Evolutionary conservation across 35 echinoderm and acorn worm genomes (phyloP).

Genomic region (Heliocidaris erythrogramma): DNA sequence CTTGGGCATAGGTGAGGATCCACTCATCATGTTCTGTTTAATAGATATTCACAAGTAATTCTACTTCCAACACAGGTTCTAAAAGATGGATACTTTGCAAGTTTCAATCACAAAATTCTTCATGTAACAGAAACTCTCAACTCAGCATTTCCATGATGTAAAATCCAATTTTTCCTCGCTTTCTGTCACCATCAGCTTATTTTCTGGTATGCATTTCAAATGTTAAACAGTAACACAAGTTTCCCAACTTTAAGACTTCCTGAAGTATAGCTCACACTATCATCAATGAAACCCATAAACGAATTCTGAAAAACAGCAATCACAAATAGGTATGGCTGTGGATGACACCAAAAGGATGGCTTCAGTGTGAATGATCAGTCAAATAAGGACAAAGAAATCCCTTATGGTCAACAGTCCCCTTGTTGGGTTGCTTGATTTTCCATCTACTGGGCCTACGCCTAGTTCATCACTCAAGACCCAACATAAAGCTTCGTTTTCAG

Average conservation of each 20-base stretch:
- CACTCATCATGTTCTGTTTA: background rate
- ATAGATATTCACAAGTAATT: background rate
- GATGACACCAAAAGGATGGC: background rate
- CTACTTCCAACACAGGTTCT: too few relatives aligned
- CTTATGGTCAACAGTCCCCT: background rate
- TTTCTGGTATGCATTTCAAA: too few relatives aligned
- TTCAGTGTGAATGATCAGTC: background rate
- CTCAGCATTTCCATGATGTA: too few relatives aligned
- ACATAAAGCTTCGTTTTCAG: background rate
- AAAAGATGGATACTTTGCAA: too few relatives aligned
- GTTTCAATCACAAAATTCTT: too few relatives aligned
- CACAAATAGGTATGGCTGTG: background rate
- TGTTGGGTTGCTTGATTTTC: background rate
- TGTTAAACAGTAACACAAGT: background rate
- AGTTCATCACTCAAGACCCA: background rate
- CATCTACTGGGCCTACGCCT: background rate
- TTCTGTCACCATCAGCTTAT: too few relatives aligned
- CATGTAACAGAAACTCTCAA: too few relatives aligned
- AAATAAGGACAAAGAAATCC: background rate
- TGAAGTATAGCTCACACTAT: background rate
- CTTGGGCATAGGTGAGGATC: background rate
- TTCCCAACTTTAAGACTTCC: background rate
- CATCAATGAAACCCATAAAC: background rate
- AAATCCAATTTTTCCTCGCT: too few relatives aligned
- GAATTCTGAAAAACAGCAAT: background rate